A percentile compares a stretch with the other conserved stretches of the same genome.
phyloP scores from a whole-genome alignment of 2,113 vertebrate genomes.

The Athene noctua region DNA sequence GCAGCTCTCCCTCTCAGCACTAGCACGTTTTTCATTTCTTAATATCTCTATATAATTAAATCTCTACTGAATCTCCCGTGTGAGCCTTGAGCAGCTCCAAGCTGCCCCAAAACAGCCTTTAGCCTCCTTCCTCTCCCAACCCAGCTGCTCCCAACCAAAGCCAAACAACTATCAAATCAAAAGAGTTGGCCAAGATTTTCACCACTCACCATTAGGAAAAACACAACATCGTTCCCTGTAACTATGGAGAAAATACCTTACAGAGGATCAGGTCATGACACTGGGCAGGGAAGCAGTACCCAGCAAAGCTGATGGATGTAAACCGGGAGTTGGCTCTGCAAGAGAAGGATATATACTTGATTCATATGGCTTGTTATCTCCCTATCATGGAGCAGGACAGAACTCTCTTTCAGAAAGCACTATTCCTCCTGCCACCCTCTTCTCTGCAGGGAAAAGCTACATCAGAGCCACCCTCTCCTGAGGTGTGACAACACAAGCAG shows the following conservation, averaged over 20 bases:
- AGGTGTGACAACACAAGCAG: neutral
- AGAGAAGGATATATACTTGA: neutral
- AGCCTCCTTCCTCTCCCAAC: neutral
- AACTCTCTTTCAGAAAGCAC: neutral
- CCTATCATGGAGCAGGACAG: neutral
- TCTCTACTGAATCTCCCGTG: neutral
- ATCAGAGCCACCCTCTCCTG: neutral
- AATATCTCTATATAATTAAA: neutral
- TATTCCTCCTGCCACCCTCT: neutral
- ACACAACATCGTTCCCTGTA: fast-evolving
- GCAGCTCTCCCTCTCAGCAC: neutral
- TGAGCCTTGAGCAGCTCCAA: neutral
- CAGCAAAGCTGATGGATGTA: neutral
- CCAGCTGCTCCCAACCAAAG: neutral
- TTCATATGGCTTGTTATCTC: neutral
- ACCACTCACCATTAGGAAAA: neutral
- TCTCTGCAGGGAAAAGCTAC: neutral
- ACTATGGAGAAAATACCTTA: neutral
- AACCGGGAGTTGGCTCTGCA: neutral
- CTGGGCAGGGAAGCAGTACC: neutral
- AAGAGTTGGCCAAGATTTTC: neutral
- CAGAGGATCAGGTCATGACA: neutral
- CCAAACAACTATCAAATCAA: neutral
- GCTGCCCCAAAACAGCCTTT: neutral
- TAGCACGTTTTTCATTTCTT: neutral